Conservation (phyloP, 2,888 invertebrate genomes). For the Ectemnius lituratus region DNA sequence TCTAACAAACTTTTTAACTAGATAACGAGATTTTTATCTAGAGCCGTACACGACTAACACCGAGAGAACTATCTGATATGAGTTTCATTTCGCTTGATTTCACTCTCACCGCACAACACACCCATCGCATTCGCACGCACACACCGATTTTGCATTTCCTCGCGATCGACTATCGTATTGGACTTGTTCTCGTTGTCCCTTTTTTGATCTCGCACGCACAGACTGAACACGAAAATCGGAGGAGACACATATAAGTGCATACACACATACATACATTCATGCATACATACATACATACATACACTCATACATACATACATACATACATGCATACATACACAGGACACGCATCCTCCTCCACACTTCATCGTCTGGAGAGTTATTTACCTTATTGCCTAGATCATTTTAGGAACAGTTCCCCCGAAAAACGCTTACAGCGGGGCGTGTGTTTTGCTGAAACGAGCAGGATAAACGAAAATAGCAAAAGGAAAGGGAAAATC, state of each 20-base stretch:
- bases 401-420: constrained; percentile 76
- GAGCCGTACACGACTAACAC: constrained; percentile 77
- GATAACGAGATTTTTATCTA: constrained; percentile 77
- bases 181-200: background rate
- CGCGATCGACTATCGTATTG: background rate
- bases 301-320: constrained; percentile 44
- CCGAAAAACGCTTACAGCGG: constrained; percentile 63
- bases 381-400: constrained; percentile 76
- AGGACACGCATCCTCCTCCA: constrained; percentile 13
- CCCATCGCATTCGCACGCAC: constrained; percentile 51
- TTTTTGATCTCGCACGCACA: constrained; percentile 21
- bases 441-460: constrained; percentile 33
- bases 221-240: constrained; percentile 26
- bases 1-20: constrained; percentile 76
- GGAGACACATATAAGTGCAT: constrained; percentile 23
- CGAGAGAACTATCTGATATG: constrained; percentile 78
- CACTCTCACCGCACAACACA: constrained; percentile 41
- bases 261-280: constrained; percentile 56
- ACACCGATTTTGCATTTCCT: constrained; percentile 22
- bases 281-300: constrained; percentile 44
- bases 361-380: constrained; percentile 46
- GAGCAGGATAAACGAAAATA: constrained; percentile 30
- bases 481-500: constrained; percentile 13
- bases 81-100: constrained; percentile 68
- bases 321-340: constrained; percentile 43